Conservation (phyloP, 2,113 vertebrate genomes). For the Pterocles burchelli region DNA sequence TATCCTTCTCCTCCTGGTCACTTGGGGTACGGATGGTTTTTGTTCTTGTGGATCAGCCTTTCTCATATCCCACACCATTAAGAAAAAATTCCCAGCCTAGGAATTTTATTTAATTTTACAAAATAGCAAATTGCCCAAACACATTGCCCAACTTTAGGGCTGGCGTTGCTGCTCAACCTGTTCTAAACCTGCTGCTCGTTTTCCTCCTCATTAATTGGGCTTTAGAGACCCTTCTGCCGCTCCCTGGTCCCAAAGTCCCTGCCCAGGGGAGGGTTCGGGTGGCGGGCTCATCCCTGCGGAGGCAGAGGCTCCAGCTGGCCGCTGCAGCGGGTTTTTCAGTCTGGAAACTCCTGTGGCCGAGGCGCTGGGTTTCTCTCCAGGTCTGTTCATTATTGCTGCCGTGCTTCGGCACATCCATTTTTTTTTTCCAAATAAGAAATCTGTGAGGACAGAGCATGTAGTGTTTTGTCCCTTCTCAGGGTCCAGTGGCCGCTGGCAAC, state of each 20-base stretch:
- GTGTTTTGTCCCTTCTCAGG: background rate
- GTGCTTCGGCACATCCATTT: no score
- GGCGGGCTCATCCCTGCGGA: background rate
- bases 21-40: no score
- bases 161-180: background rate
- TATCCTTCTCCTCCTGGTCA: background rate
- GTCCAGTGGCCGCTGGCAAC: background rate
- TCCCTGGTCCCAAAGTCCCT: background rate
- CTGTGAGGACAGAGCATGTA: background rate
- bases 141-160: background rate
- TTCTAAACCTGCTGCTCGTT: background rate
- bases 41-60: background rate
- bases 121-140: background rate
- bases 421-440: background rate
- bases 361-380: background rate
- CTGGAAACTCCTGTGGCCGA: background rate
- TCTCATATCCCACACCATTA: background rate
- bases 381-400: background rate
- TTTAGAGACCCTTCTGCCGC: background rate
- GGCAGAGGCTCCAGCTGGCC: background rate
- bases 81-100: background rate
- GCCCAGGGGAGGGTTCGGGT: no score
- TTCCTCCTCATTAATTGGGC: background rate
- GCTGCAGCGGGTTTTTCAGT: background rate
- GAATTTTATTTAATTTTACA: no score